These are phyloP conservation scores for Agrypnia vestita DNA, from an alignment of 1,140 invertebrate genomes.

Conservation along the genomic window DNA sequence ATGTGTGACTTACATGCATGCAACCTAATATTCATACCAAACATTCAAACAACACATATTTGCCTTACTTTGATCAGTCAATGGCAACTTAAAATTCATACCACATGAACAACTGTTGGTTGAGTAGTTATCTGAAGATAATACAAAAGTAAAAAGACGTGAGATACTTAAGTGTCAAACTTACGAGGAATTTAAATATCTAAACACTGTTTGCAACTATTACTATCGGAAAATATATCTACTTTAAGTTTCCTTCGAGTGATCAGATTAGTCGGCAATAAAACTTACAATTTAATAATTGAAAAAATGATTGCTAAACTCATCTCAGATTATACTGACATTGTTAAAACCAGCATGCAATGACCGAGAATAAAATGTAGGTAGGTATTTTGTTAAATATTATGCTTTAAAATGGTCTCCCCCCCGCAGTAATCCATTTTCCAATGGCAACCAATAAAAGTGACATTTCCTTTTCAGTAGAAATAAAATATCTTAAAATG, in stretches of 20 bases:
- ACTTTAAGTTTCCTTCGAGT: constrained; percentile 55
- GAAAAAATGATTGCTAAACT: constrained; percentile 46
- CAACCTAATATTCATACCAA: constrained; percentile 53
- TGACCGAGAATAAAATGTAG: constrained; percentile 28
- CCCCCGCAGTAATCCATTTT: constrained; percentile 27
- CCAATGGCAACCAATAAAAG: constrained; percentile 42
- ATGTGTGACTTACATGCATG: constrained; percentile 48
- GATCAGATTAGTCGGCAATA: constrained; percentile 53
- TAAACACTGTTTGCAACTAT: constrained; percentile 34
- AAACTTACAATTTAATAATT: constrained; percentile 51
- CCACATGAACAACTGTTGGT: constrained; percentile 49
- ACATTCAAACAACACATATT: constrained; percentile 58
- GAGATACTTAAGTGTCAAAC: constrained; percentile 40
- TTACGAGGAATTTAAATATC: constrained; percentile 45
- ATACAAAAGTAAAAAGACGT: constrained; percentile 60
- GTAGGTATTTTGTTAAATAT: constrained; percentile 28
- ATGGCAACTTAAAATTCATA: constrained; percentile 58
- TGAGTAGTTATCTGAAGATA: constrained; percentile 54
- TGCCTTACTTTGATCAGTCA: constrained; percentile 59
- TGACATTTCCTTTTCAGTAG: constrained; percentile 6
- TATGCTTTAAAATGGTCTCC: constrained; percentile 39
- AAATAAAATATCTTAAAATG: constrained; percentile 6
- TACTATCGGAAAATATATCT: constrained; percentile 33
- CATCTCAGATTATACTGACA: constrained; percentile 24
- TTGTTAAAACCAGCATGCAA: constrained; percentile 25